These are phyloP conservation scores for Bactericera cockerelli DNA, from an alignment of 1,140 invertebrate species.

Conservation along the genomic window DNA sequence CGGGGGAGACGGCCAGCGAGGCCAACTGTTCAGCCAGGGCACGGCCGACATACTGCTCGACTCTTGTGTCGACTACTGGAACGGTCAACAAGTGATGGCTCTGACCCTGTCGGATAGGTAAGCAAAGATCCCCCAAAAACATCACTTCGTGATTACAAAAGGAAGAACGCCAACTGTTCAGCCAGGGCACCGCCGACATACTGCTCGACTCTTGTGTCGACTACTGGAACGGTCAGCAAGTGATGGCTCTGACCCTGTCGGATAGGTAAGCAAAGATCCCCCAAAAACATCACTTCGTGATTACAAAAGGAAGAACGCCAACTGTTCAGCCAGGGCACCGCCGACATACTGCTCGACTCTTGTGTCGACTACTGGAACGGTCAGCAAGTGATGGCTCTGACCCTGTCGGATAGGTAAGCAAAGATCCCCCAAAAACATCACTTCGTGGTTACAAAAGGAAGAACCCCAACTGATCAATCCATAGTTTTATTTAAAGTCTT, in stretches of 20 bases:
- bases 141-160: too few relatives aligned
- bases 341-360: constrained; percentile 83
- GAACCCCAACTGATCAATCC: constrained; percentile 76
- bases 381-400: constrained; percentile 64
- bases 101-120: constrained; percentile 63
- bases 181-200: constrained; percentile 84
- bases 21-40: constrained; percentile 77
- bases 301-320: too few relatives aligned
- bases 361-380: constrained; percentile 97
- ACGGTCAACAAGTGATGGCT: constrained; percentile 72
- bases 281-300: too few relatives aligned
- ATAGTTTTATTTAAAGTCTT: too few relatives aligned
- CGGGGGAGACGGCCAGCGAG: constrained; percentile 47
- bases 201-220: constrained; percentile 87
- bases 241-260: constrained; percentile 60
- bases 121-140: too few relatives aligned
- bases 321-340: constrained; percentile 78
- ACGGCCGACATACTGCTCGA: constrained; percentile 93
- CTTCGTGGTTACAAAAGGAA: too few relatives aligned
- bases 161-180: constrained; percentile 81
- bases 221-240: constrained; percentile 87
- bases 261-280: constrained; percentile 48
- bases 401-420: constrained; percentile 52
- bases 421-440: too few relatives aligned
- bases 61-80: constrained; percentile 92